A percentile compares a stretch with the other conserved stretches of the same genome.
phyloP scores from a whole-genome alignment of 2,797 vertebrate species.

The Galago senegalensis region DNA sequence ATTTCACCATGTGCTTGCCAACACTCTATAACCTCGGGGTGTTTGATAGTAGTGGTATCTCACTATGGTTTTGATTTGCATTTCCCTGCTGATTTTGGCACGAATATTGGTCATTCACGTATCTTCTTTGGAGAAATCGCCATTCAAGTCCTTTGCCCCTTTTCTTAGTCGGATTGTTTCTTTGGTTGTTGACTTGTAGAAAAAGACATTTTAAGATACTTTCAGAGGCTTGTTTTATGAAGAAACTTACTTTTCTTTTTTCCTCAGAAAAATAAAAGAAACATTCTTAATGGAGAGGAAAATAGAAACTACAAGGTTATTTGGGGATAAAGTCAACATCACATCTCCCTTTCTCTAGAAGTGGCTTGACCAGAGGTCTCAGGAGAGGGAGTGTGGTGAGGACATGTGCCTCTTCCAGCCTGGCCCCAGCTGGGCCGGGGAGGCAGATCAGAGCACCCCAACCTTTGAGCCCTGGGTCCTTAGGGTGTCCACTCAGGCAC shows the following conservation, averaged over 20 bases:
- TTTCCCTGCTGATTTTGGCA: neutral
- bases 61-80: neutral
- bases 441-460: neutral
- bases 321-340: neutral
- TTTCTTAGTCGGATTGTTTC: neutral
- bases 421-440: neutral
- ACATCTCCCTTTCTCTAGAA: neutral
- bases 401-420: no score
- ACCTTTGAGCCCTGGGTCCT: neutral
- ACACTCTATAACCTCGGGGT: neutral
- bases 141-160: neutral
- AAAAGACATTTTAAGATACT: neutral
- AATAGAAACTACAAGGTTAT: neutral
- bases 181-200: neutral
- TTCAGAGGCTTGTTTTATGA: neutral
- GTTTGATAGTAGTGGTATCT: neutral
- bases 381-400: neutral
- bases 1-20: neutral
- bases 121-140: neutral
- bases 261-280: neutral
- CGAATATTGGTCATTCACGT: neutral
- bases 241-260: neutral
- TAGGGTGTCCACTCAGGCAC: neutral
- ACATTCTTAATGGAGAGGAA: neutral
- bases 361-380: neutral